Base-by-base conservation (phyloP, 1,140 invertebrate genomes). In the Pygmarrhopalites habei region DNA sequence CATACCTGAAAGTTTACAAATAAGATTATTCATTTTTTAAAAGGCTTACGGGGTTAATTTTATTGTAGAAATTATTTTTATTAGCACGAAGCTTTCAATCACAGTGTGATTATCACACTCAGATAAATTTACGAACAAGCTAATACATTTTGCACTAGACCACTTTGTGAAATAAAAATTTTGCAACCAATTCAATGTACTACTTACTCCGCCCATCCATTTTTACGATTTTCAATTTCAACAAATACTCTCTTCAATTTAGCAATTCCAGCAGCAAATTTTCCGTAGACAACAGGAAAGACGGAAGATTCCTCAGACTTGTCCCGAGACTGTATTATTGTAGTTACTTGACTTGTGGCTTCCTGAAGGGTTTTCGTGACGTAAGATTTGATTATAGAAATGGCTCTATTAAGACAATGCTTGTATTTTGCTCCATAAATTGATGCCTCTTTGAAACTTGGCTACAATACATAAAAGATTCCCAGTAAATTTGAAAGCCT, bases 271-370 rank as follows among this genome's bases (percentile, higher is more conserved):
- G 89, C 86, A 76, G 92, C 87, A 77, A 96, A 96, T 77, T 94
- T 92, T 0, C 92, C 92, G 75, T 96, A 97, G 73, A 92, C 93
- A 1, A 95, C 75, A 0, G 92, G 90, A 74, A 93, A 88, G 10
- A 68, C 39, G 0, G 89, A 86, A 29, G 90, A 85, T 72, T 92
- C 88, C 21, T 72, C 63, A 12, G 73, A 71, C 44, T 71, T 66
- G 43, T 68, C 49, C 67, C 69, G 25, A 61, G 69, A 17, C 51
- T 64, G 52, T 17, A 72, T 67, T 30, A 62, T 46, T 66, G 72
- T 75, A 46, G 81, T 75, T 53, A 82, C 86, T 78, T 86, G 86
- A 68, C 88, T 86, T 1, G 89, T 90, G 0, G 91, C 86, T 69
- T 84, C 84, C 69, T 83, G 83, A 60, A 90, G 79, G 47, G 86